These are phyloP conservation scores for Pentamera pediparva DNA, from an alignment of 53 echinoderm and acorn worm genomes.

Conservation along the genomic window DNA sequence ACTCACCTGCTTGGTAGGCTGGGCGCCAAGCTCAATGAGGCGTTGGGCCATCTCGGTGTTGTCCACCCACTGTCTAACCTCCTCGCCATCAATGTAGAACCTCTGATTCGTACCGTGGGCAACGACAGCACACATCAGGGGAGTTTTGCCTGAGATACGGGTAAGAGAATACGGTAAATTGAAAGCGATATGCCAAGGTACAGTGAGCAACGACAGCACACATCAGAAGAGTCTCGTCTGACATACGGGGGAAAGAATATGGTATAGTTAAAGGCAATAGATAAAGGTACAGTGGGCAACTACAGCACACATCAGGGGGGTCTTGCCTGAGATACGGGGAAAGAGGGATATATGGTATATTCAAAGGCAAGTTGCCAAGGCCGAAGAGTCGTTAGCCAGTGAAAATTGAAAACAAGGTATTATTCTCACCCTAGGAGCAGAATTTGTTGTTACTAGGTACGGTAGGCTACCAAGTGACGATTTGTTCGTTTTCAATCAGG, in stretches of 20 bases:
- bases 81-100: constrained; percentile 34
- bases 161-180: no score
- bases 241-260: background rate
- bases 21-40: constrained; percentile 26
- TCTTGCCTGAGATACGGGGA: constrained; percentile 47
- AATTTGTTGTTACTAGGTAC: no score
- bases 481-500: no score
- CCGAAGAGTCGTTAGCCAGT: no score
- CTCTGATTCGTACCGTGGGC: constrained; percentile 49
- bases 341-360: no score
- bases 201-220: constrained; percentile 60
- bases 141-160: constrained; percentile 54
- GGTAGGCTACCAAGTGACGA: no score
- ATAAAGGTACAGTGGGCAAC: constrained; percentile 58
- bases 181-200: no score
- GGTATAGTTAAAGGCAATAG: no score
- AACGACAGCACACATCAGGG: constrained; percentile 64
- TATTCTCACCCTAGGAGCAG: no score
- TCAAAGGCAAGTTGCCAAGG: no score
- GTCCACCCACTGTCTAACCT: constrained; percentile 23
- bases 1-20: constrained; percentile 36
- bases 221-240: constrained; percentile 71
- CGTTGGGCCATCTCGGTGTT: constrained; percentile 13
- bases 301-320: constrained; percentile 64
- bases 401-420: no score